Conservation (phyloP, 2,797 vertebrate species). For the Anguilla megastoma region DNA sequence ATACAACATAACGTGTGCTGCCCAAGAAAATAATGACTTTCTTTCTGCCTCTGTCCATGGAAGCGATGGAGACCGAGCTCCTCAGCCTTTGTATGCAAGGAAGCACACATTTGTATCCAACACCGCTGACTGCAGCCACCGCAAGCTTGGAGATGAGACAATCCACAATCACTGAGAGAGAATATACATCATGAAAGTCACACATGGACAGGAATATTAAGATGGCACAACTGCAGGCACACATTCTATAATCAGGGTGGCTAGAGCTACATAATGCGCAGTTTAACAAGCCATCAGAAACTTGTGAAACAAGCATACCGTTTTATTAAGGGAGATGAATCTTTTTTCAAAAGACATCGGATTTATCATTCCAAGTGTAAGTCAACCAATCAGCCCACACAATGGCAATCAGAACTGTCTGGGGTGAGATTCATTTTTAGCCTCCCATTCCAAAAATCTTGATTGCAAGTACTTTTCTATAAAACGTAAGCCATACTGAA, state of each 20-base stretch:
- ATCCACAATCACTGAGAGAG: background rate
- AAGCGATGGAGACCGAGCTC: background rate
- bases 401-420: background rate
- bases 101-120: background rate
- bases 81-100: background rate
- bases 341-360: background rate
- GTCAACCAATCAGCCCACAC: background rate
- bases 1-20: constrained; percentile 11
- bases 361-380: background rate
- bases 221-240: background rate
- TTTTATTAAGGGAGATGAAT: background rate
- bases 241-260: background rate
- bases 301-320: background rate
- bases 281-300: background rate
- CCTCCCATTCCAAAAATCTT: background rate
- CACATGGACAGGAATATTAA: background rate
- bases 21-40: background rate
- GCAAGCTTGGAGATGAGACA: background rate
- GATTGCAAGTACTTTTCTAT: background rate
- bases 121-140: background rate
- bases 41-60: background rate
- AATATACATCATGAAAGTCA: background rate
- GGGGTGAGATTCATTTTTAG: background rate
- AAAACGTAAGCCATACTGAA: background rate
- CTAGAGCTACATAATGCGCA: background rate